phyloP scores from a whole-genome alignment of 2,888 invertebrate species.

The Apamea sordens region DNA sequence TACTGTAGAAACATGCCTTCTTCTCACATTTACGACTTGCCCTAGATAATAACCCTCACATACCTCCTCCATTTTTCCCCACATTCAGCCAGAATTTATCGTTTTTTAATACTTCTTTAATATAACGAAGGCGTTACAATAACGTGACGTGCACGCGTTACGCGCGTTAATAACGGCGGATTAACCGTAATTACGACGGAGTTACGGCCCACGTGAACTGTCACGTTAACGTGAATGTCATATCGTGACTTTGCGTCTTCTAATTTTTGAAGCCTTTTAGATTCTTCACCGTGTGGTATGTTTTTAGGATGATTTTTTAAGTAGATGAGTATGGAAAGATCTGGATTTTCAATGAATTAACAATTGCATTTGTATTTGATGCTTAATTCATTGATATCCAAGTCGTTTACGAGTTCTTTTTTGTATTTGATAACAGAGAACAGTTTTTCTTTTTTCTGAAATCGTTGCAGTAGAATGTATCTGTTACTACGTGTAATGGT shows the following conservation, averaged over 20 bases:
- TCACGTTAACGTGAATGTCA: constrained; percentile 62
- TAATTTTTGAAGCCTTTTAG: constrained; percentile 29
- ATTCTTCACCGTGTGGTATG: not conserved
- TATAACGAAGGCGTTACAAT: constrained; percentile 63
- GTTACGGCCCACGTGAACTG: constrained; percentile 62
- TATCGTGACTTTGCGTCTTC: constrained; percentile 52
- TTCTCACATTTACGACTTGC: constrained; percentile 5
- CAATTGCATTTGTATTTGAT: no score
- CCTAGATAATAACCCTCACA: constrained; percentile 19
- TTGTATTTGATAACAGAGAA: no score
- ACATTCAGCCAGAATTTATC: constrained; percentile 50
- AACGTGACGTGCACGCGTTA: constrained; percentile 60
- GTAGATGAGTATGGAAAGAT: no score
- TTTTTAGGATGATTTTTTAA: not conserved
- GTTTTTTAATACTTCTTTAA: constrained; percentile 62
- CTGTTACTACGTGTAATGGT: not conserved
- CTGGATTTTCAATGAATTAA: not conserved
- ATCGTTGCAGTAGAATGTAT: not conserved
- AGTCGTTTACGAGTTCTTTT: not conserved
- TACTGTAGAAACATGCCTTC: not conserved
- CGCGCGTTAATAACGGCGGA: constrained; percentile 61
- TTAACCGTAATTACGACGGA: constrained; percentile 64
- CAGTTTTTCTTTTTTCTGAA: not conserved
- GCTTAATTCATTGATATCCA: not conserved
- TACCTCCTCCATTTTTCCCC: constrained; percentile 18